Percentiles rank a stretch among this genome's conserved stretches.
phyloP scores from a whole-genome alignment of 2,797 vertebrate genomes.

The Thunnus albacares region DNA sequence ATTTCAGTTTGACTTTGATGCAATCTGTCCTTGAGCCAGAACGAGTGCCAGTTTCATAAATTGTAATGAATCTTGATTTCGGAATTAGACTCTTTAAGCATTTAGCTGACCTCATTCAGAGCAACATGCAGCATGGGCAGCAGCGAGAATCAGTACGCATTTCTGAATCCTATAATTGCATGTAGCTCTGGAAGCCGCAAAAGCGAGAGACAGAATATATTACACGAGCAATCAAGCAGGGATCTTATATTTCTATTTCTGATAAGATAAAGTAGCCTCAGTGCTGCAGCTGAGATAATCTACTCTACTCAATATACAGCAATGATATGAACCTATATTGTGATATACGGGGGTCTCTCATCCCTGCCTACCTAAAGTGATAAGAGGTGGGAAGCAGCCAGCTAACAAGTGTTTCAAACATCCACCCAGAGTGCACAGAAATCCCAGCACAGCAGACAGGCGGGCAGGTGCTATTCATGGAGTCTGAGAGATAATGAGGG shows the following conservation, averaged over 20 bases:
- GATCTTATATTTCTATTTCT: constrained; percentile 30
- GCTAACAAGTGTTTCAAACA: constrained; percentile 77
- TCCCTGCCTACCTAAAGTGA: constrained; percentile 39
- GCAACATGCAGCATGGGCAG: constrained; percentile 21
- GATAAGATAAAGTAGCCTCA: constrained; percentile 25
- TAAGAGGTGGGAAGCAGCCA: constrained; percentile 66
- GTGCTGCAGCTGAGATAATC: constrained; percentile 3
- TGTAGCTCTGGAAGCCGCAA: constrained; percentile 20
- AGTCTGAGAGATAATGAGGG: constrained; percentile 72
- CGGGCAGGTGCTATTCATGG: constrained; percentile 77
- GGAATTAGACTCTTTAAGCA: background rate
- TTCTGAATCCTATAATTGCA: constrained; percentile 28
- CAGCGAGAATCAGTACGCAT: constrained; percentile 8
- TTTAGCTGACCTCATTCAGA: constrained; percentile 28
- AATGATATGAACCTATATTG: constrained; percentile 19
- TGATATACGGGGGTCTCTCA: constrained; percentile 25
- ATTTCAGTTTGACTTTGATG: constrained; percentile 18
- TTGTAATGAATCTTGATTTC: constrained; percentile 33
- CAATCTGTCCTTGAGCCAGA: constrained; percentile 15
- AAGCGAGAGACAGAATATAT: constrained; percentile 19
- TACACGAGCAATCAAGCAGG: constrained; percentile 19
- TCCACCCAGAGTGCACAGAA: constrained; percentile 57
- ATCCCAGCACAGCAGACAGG: constrained; percentile 61
- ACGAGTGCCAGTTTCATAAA: constrained; percentile 25
- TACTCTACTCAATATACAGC: background rate